phyloP scores from a whole-genome alignment of 2,888 invertebrate genomes.

The Galerucella pusilla region DNA sequence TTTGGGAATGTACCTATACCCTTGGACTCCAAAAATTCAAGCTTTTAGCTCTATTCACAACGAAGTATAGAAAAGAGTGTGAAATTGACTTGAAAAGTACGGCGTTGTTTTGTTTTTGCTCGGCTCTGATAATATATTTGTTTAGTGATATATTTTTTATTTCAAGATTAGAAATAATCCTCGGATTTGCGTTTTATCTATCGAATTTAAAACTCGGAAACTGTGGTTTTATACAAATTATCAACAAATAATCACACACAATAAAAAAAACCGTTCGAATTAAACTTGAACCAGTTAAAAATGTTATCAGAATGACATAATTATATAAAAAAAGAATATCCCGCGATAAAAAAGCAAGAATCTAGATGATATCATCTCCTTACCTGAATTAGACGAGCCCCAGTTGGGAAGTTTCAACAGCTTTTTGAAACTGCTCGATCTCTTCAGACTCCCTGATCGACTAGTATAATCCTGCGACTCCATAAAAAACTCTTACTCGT shows the following conservation, averaged over 20 bases:
- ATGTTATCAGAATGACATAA: neutral
- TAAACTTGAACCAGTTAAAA: neutral
- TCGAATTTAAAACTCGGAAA: neutral
- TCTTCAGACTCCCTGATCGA: slow-evolving; percentile 66
- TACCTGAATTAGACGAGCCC: slow-evolving; percentile 58
- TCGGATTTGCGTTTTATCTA: neutral
- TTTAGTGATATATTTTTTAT: no score
- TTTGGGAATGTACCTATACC: no score
- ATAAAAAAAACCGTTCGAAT: neutral
- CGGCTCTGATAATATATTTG: no score
- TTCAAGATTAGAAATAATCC: neutral
- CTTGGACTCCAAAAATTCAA: no score
- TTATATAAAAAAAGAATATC: slow-evolving; percentile 8
- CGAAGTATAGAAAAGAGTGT: no score
- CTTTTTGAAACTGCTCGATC: slow-evolving; percentile 70
- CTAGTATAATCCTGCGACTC: slow-evolving; percentile 59
- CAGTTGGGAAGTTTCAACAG: slow-evolving; percentile 67
- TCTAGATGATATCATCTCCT: slow-evolving; percentile 13
- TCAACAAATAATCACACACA: neutral
- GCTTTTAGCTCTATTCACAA: no score
- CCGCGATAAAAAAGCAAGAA: slow-evolving; percentile 3
- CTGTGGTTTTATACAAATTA: neutral
- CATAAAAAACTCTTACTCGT: slow-evolving; percentile 47
- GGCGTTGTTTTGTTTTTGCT: no score
- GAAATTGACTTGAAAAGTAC: no score